Base-by-base conservation (phyloP, 2,888 invertebrate genomes). In the Loripinus fragilis region DNA sequence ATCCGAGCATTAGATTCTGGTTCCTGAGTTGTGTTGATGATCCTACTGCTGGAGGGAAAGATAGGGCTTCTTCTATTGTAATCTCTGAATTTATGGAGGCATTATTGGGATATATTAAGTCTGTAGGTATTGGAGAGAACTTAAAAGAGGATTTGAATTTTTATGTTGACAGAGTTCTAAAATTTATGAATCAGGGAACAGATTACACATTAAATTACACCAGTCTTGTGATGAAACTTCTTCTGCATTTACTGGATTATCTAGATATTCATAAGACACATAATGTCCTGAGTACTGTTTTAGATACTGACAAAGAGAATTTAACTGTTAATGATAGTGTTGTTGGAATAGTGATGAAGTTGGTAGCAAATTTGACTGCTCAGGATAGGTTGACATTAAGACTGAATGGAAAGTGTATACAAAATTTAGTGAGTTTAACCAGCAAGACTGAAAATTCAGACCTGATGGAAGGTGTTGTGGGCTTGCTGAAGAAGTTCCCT, bases 401-500 rank as follows among this genome's bases (percentile, higher is more conserved):
- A 8, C 30, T 60, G 30, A 30, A 17, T 60, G 33, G 33, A n/a
- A 30, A 33, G 5, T 60, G 60, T 60, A 33, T 60, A 3, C 30
- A 60, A 2, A 60, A 60, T 60, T 20, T 60, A 3, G 33, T 60
- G 33, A 60, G 23, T 17, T 33, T 60, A 33, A 33, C 60, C 30
- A n/a, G 15, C 60, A 17, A 5, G 7, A 28, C 33, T 10, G 33
- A 30, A 17, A 42, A 67, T 23, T 5, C 42, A 41, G 41, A 42
- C 10, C 28, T 67, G 3, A 2, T 45, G 25, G 41, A 41, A 10
- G 1, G 7, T 42, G 42, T 67, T 64, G 71, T 30, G 33, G 38
- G 23, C 0, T 80, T 83, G 45, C 71, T 86, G 30, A 52, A 78
- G 45, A 70, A 35, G 30, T 81, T 71, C 35, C 81, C 84, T 64